phyloP scores from a whole-genome alignment of 2,113 vertebrate genomes.

The Pantherophis guttatus region DNA sequence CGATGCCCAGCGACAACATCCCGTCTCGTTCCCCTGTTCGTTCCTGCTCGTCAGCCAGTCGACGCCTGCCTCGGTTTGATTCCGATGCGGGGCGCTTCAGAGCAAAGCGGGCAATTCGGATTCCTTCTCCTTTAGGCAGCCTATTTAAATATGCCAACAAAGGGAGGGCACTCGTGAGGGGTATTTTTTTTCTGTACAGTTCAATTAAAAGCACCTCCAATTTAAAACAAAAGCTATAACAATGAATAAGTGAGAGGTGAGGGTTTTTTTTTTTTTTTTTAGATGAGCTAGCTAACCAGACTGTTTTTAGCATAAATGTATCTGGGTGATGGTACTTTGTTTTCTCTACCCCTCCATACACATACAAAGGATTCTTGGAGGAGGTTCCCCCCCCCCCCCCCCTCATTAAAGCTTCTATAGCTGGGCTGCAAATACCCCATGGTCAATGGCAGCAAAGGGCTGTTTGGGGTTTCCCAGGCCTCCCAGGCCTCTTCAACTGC shows the following conservation, averaged over 20 bases:
- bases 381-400: neutral
- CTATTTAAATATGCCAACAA: neutral
- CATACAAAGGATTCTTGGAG: neutral
- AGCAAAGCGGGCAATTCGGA: neutral
- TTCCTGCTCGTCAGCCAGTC: neutral
- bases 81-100: neutral
- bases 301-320: neutral
- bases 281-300: neutral
- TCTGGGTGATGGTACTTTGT: neutral
- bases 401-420: neutral
- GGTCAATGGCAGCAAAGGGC: neutral
- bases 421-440: neutral
- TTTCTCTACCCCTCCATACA: neutral
- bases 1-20: neutral
- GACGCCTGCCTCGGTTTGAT: neutral
- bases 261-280: neutral
- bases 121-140: neutral
- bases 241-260: neutral
- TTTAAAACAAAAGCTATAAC: neutral
- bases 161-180: neutral
- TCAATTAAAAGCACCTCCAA: neutral
- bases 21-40: neutral
- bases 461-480: neutral
- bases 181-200: neutral
- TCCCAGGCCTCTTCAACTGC: neutral